phyloP scores from a whole-genome alignment of 2,113 vertebrate genomes.

The Spea multiplicata region DNA sequence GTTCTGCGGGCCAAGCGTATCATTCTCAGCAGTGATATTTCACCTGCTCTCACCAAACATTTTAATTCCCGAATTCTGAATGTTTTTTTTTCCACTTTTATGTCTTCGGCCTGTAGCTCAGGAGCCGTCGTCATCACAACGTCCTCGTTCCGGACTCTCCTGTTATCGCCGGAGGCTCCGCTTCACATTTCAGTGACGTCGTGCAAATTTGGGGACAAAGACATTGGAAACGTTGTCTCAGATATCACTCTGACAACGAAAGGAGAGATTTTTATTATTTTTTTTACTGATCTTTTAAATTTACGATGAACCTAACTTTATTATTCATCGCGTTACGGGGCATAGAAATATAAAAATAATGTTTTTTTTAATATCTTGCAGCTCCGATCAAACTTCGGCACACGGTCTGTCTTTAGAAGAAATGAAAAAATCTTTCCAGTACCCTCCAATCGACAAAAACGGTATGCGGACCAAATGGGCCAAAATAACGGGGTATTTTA shows the following conservation, averaged over 20 bases:
- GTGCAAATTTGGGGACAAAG: neutral
- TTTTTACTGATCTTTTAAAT: too few species aligned
- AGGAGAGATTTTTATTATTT: too few species aligned
- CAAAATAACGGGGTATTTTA: too few species aligned
- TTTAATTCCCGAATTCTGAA: too few species aligned
- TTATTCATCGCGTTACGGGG: too few species aligned
- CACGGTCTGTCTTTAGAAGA: conserved; percentile 83
- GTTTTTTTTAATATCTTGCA: conserved; percentile 54
- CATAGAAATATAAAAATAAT: neutral
- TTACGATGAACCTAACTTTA: too few species aligned
- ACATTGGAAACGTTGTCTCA: neutral
- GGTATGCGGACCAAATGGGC: conserved; percentile 62
- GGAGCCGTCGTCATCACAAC: neutral
- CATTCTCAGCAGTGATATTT: too few species aligned
- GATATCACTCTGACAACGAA: neutral
- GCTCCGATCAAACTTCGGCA: conserved; percentile 65
- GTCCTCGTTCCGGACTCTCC: neutral
- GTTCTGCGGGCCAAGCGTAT: too few species aligned
- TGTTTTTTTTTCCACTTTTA: too few species aligned
- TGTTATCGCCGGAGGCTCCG: neutral
- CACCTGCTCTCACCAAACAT: too few species aligned
- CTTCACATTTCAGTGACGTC: neutral
- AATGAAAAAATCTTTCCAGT: conserved; percentile 78
- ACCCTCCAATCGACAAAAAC: conserved; percentile 79
- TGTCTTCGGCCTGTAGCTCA: neutral